Evolutionary conservation across 2,888 invertebrate genomes (phyloP), one percentile per base, ranked within the genome.

Genomic region (Drosophila merina): DNA sequence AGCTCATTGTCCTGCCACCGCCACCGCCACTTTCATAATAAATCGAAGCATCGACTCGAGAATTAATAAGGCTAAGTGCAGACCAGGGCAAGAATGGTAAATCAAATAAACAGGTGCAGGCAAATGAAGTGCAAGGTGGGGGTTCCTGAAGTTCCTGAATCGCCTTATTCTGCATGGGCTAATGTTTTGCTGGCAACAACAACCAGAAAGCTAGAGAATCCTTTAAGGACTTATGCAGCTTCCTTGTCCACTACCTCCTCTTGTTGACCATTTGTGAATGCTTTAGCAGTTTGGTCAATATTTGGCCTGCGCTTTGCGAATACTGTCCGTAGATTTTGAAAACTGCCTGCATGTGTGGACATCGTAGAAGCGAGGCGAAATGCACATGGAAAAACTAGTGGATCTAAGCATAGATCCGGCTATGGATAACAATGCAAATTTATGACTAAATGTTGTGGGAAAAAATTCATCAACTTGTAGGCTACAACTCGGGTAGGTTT

Each of bases 11-110:
- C 48, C 49, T 50, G 48, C 62, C 26, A 31, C 10, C 58, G 49
- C 42, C 47, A 28, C 48, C 58, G 58, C 42, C 47, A 28, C 51
- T 44, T 42, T 56, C 54, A 45, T 52, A 52, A 54, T 33, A 72
- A 75, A 73, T 78, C 79, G 68, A 70, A 66, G 60, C 57, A 72
- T 71, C 66, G 64, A 63, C 64, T 69, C 33, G 50, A 51, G 72
- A 82, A 77, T 82, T 85, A 82, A 85, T 85, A 82, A 69, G 45
- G 70, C 68, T 76, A 79, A 82, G 82, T 84, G 82, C 79, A 45
- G 44, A 58, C 50, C 49, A 52, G 51, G 10, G 44, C 25, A 44
- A 57, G 69, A 68, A 70, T 66, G 57, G 76, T 66, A 78, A 80
- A 71, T 78, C 73, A 76, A 76, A 72, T 68, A 68, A 70, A 73